Evolutionary conservation across 2,888 invertebrate species (phyloP).

Genomic region (Folsomia candida): DNA sequence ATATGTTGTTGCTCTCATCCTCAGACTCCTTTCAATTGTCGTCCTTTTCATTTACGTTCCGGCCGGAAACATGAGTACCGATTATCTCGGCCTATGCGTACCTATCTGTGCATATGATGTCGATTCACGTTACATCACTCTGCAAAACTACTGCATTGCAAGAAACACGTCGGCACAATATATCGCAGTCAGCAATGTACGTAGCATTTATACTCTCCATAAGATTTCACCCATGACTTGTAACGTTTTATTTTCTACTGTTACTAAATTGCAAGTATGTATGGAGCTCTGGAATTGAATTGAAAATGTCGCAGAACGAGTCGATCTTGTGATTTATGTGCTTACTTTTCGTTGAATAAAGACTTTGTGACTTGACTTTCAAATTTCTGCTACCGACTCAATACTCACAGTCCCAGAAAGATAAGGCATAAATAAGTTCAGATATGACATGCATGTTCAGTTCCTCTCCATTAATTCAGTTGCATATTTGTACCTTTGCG

Average conservation of each 20-base stretch:
- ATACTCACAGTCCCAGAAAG: neutral
- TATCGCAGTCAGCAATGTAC: no score
- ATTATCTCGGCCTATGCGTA: no score
- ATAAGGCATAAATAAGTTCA: neutral
- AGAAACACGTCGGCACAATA: no score
- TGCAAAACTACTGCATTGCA: no score
- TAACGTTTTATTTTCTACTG: no score
- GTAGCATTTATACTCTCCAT: no score
- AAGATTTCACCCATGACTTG: no score
- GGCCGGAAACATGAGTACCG: neutral
- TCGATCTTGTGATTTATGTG: slow-evolving; percentile 7
- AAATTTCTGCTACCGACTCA: neutral
- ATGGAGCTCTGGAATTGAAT: neutral
- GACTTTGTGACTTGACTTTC: neutral
- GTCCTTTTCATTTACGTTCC: slow-evolving; percentile 1
- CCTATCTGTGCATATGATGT: no score
- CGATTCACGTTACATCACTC: no score
- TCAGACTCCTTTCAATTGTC: slow-evolving; percentile 1
- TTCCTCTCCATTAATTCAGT: no score
- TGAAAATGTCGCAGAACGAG: neutral
- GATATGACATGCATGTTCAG: neutral
- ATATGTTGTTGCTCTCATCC: neutral
- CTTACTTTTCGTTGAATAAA: slow-evolving; percentile 6
- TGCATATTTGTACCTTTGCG: no score
- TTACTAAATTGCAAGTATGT: no score